These are phyloP conservation scores for Thunnus maccoyii DNA, from an alignment of 2,113 vertebrate species.

Conservation along the genomic window DNA sequence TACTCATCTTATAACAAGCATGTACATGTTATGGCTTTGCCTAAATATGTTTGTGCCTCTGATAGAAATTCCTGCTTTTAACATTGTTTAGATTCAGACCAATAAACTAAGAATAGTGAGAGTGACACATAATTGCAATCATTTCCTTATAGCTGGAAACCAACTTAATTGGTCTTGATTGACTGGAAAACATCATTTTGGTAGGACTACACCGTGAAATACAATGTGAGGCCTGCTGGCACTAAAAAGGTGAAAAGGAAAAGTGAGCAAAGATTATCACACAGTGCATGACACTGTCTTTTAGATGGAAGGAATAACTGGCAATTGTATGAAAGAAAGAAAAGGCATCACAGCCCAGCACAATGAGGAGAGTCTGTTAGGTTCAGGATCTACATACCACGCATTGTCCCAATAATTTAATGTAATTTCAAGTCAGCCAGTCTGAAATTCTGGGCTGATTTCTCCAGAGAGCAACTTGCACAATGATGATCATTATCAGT, in stretches of 20 bases:
- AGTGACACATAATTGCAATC: background rate
- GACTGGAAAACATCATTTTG: slow-evolving; percentile 7
- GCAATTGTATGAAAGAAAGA: slow-evolving; percentile 27
- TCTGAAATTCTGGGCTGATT: slow-evolving; percentile 60
- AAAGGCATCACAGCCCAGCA: slow-evolving; percentile 7
- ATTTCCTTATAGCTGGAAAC: slow-evolving; percentile 19
- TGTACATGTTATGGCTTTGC: background rate
- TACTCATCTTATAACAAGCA: slow-evolving; percentile 2
- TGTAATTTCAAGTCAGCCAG: slow-evolving; percentile 71
- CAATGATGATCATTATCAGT: slow-evolving; percentile 61
- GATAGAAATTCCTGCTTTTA: background rate
- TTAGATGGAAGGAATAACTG: slow-evolving; percentile 4
- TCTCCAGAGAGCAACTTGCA: slow-evolving; percentile 62
- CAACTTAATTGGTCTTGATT: slow-evolving; percentile 22
- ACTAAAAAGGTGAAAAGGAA: background rate
- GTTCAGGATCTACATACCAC: slow-evolving; percentile 43
- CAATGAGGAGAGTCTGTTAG: slow-evolving; percentile 45
- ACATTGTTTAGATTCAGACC: background rate
- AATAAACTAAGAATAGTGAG: background rate
- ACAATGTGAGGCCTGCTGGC: slow-evolving; percentile 1
- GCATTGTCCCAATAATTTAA: slow-evolving; percentile 59
- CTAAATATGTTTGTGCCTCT: background rate
- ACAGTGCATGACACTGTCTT: slow-evolving; percentile 1
- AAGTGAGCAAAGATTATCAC: background rate
- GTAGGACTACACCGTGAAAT: background rate